phyloP scores from a whole-genome alignment of 2,888 invertebrate genomes.

The Lasioglossum leucozonium region DNA sequence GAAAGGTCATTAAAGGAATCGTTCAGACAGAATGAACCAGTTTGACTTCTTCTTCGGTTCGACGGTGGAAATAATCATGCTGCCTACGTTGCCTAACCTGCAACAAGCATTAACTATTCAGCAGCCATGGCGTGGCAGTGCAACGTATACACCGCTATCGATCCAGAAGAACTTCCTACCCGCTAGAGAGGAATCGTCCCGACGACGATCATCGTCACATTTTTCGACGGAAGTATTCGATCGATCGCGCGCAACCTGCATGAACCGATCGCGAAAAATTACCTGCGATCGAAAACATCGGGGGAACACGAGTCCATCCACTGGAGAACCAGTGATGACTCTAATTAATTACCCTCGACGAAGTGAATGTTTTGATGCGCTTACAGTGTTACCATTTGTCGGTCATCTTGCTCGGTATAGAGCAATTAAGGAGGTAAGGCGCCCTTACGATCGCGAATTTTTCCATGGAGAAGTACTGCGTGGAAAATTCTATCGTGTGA shows the following conservation, averaged over 20 bases:
- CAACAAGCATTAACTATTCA: constrained; percentile 56
- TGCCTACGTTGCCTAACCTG: constrained; percentile 13
- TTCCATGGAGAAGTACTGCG: too few species aligned
- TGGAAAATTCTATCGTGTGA: too few species aligned
- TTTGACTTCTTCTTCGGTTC: not conserved
- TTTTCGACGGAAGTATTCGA: not conserved
- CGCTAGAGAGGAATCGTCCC: not conserved
- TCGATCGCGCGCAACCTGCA: not conserved
- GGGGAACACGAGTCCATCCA: not conserved
- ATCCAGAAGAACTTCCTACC: constrained; percentile 42
- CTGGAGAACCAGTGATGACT: not conserved
- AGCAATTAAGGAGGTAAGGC: not conserved
- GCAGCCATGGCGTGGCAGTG: constrained; percentile 25
- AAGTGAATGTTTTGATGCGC: not conserved
- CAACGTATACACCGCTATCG: constrained; percentile 57
- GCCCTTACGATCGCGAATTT: too few species aligned
- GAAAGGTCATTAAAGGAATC: not conserved
- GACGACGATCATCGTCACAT: constrained; percentile 13
- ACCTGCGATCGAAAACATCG: not conserved
- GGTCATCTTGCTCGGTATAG: not conserved
- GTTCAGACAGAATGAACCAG: not conserved
- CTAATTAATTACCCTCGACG: not conserved
- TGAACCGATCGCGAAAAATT: constrained; percentile 1
- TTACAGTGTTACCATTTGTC: not conserved
- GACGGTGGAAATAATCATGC: not conserved